Evolutionary conservation across 2,888 invertebrate species (phyloP), one percentile per base, ranked within the genome.

Genomic region (Xestia ashworthii): DNA sequence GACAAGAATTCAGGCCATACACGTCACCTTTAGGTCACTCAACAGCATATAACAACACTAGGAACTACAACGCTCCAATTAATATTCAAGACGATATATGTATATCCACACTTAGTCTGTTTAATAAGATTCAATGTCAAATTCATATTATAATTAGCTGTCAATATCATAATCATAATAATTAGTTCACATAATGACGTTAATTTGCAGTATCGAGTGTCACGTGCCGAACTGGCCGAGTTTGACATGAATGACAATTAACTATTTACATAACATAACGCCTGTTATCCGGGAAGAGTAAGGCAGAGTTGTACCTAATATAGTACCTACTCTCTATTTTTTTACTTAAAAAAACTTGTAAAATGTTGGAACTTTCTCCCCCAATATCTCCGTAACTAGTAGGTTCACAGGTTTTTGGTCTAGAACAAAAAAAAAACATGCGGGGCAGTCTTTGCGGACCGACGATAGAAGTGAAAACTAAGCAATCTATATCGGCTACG

Each of bases 131-230:
- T 50, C 8, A 44, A 44, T 46, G 62, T 25, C 22, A 46, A 32
- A 50, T 77, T n/a, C n/a, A 44, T 78, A 14, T 25, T 14, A 50
- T n/a, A 9, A 60, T 46, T 60, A n/a, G 44, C n/a, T 14, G 5
- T 46, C 16, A 25, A 38, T 73, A n/a, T 38, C 16, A n/a, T 55
- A 32, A 60, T 60, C 32, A 53, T n/a, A 38, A 46, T 70, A 62
- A 77, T 32, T 44, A 44, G 44, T 46, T 70, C 19, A 4, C 12
- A 19, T n/a, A 67, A 60, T 69, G 50, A 44, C 19, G 38, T 50
- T 62, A 25, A 62, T 46, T 69, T 53, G 32, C 19, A 19, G 60
- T 62, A 69, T 71, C 25, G 11, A 64, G 50, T 70, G 22, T 80
- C 50, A 55, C 19, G 16, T 44, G 19, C 16, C n/a, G 9, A 25